phyloP scores from a whole-genome alignment of 1,140 invertebrate genomes.

The Aphaenogaster ashmeadi region DNA sequence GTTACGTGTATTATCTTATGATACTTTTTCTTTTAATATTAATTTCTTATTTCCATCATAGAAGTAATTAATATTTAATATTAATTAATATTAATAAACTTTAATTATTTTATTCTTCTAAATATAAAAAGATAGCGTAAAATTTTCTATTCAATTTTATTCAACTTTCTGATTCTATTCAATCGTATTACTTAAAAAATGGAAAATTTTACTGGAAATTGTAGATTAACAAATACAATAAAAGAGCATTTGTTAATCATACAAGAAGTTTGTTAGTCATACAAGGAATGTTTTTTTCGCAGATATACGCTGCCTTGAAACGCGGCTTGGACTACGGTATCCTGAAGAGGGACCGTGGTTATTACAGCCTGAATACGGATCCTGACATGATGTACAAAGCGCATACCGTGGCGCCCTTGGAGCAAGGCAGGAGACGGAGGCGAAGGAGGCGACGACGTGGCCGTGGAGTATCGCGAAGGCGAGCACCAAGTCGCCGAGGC shows the following conservation, averaged over 20 bases:
- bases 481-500: not conserved
- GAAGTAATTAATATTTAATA: constrained; percentile 3
- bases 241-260: not conserved
- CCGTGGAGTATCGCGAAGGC: constrained; percentile 11
- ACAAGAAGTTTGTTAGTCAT: not conserved
- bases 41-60: constrained; percentile 14
- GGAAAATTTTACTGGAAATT: not conserved
- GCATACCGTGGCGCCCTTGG: not conserved
- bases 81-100: not conserved
- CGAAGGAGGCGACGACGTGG: constrained; percentile 58
- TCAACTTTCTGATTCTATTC: not conserved
- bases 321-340: constrained; percentile 83
- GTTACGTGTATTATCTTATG: not conserved
- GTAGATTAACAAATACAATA: not conserved
- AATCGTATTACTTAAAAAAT: not conserved
- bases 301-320: constrained; percentile 82
- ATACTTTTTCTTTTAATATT: constrained; percentile 1
- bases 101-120: not conserved
- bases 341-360: constrained; percentile 75
- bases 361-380: constrained; percentile 80
- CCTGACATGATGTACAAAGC: constrained; percentile 42
- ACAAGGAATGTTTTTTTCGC: constrained; percentile 25
- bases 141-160: not conserved
- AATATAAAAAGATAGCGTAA: not conserved
- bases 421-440: constrained; percentile 20